Evolutionary conservation across 2,113 vertebrate genomes (phyloP).

Genomic region (Ginglymostoma cirratum): DNA sequence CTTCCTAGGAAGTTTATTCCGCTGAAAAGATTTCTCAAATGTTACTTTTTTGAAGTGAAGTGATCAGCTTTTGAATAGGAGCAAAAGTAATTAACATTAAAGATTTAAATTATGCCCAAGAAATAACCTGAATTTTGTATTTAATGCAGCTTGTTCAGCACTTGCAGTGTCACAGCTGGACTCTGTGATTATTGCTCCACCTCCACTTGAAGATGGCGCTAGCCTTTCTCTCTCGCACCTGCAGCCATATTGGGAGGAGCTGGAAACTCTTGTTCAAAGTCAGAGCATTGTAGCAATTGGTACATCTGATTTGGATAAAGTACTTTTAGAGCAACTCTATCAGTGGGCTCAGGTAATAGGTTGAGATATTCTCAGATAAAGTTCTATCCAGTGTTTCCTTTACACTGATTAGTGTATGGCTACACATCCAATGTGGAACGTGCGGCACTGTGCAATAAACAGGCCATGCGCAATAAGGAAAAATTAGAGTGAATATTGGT

Average conservation of each 20-base stretch:
- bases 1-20: not conserved
- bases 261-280: slow-evolving; percentile 77
- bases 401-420: too few relatives aligned
- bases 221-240: slow-evolving; percentile 73
- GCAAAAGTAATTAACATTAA: not conserved
- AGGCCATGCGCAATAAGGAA: too few relatives aligned
- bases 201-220: slow-evolving; percentile 65
- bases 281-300: slow-evolving; percentile 83
- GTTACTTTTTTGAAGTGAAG: not conserved
- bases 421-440: too few relatives aligned
- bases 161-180: slow-evolving; percentile 86
- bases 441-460: too few relatives aligned
- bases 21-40: not conserved
- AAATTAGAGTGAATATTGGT: too few relatives aligned
- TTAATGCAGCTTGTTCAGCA: slow-evolving; percentile 66
- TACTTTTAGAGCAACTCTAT: slow-evolving; percentile 83
- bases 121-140: slow-evolving; percentile 39
- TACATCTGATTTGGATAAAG: slow-evolving; percentile 92
- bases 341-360: slow-evolving; percentile 84
- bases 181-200: slow-evolving; percentile 87
- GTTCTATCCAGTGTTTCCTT: not conserved
- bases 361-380: not conserved
- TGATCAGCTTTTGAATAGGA: not conserved
- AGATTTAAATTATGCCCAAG: not conserved
- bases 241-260: slow-evolving; percentile 83